Evolutionary conservation across 2,797 vertebrate genomes (phyloP).

Genomic region (Macropodus opercularis): DNA sequence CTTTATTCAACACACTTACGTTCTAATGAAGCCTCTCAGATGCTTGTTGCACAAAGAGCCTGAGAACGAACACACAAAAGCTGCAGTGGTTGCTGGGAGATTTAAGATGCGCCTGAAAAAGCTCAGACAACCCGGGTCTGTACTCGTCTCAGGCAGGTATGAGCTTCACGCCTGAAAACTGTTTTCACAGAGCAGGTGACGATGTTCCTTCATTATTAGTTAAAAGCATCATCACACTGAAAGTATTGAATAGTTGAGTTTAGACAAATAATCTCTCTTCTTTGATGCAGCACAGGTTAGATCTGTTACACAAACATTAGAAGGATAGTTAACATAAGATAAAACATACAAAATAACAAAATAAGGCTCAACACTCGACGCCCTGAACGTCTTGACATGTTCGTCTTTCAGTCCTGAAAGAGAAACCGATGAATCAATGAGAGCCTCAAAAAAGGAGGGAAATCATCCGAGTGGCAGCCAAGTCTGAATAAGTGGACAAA

Average conservation of each 20-base stretch:
- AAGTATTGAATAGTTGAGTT: no score
- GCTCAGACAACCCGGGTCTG: no score
- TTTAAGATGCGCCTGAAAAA: slow-evolving; percentile 39
- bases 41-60: accelerated
- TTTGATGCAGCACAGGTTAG: no score
- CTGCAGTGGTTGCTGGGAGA: slow-evolving; percentile 54
- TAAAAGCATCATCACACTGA: no score
- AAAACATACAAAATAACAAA: no score
- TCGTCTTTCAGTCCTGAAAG: slow-evolving; percentile 19
- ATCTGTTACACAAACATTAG: not conserved
- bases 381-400: slow-evolving; percentile 48
- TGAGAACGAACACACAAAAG: not conserved
- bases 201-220: no score
- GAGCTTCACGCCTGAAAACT: no score
- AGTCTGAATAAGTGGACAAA: slow-evolving; percentile 41
- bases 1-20: not conserved
- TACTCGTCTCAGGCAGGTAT: slow-evolving; percentile 6
- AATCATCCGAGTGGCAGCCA: slow-evolving; percentile 37
- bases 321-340: no score
- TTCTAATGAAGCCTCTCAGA: accelerated
- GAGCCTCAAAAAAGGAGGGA: slow-evolving; percentile 39
- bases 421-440: slow-evolving; percentile 42
- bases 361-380: slow-evolving; percentile 13
- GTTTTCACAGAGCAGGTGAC: no score
- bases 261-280: no score